Conservation (phyloP, 2,113 vertebrate species). For the Pardalotus punctatus region DNA sequence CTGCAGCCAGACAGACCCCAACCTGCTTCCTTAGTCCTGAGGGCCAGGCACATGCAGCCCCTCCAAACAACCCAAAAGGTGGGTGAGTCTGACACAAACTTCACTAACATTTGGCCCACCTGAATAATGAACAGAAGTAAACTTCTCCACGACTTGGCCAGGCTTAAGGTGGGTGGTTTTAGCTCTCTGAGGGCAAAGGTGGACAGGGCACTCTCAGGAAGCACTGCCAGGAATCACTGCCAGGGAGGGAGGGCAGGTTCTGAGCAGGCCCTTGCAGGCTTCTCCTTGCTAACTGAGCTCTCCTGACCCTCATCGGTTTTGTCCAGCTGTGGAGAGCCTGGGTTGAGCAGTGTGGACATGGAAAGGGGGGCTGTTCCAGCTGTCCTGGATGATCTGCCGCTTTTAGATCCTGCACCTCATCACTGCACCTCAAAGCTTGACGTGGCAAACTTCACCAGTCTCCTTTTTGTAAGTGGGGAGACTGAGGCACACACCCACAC, state of each 20-base stretch:
- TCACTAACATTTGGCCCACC: neutral
- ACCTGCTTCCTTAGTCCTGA: accelerated
- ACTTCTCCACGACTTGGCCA: neutral
- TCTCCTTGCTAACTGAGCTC: neutral
- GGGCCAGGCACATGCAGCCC: neutral
- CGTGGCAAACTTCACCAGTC: neutral
- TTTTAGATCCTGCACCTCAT: neutral
- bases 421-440: neutral
- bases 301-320: accelerated
- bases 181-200: neutral
- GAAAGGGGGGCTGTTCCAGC: neutral
- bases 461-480: neutral
- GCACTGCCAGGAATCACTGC: neutral
- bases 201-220: neutral
- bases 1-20: neutral
- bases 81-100: neutral
- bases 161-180: neutral
- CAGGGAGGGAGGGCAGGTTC: neutral
- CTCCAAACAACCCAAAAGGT: neutral
- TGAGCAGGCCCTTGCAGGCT: neutral
- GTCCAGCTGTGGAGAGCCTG: neutral
- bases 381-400: neutral
- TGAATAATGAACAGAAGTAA: neutral
- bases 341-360: accelerated
- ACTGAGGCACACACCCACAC: neutral